These are phyloP conservation scores for Barnardius zonarius DNA, from an alignment of 2,113 vertebrate species.

Conservation along the genomic window DNA sequence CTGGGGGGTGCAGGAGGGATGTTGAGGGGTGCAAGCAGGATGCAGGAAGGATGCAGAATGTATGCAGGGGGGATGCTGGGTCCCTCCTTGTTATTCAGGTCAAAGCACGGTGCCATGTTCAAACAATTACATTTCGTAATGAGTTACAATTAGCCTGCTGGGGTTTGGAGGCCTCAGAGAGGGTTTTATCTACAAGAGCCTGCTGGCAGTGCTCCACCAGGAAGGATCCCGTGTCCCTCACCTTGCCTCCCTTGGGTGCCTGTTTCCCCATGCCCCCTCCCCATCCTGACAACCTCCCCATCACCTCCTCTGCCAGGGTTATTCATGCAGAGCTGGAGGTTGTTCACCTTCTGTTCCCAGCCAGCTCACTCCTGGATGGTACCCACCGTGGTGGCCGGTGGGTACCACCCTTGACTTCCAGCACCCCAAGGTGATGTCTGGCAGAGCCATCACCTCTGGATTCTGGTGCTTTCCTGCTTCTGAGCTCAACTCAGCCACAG, in stretches of 20 bases:
- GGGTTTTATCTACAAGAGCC: background rate
- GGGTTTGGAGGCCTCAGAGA: slow-evolving; percentile 27
- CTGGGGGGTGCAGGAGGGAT: background rate
- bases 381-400: background rate
- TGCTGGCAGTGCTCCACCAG: background rate
- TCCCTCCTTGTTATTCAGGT: slow-evolving; percentile 36
- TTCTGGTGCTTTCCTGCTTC: background rate
- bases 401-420: background rate
- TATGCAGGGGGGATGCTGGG: background rate
- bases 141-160: slow-evolving; percentile 35
- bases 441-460: background rate
- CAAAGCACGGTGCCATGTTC: slow-evolving; percentile 2
- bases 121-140: slow-evolving; percentile 47
- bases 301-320: too few species aligned
- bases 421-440: too few species aligned
- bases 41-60: background rate
- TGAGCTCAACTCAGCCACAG: too few species aligned
- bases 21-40: background rate
- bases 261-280: background rate
- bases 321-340: background rate
- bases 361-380: background rate
- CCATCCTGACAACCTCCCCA: background rate
- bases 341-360: background rate
- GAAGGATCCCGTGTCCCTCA: background rate
- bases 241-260: background rate